Base-by-base conservation (phyloP, 2,888 invertebrate genomes). In the Trachelus tabidus region DNA sequence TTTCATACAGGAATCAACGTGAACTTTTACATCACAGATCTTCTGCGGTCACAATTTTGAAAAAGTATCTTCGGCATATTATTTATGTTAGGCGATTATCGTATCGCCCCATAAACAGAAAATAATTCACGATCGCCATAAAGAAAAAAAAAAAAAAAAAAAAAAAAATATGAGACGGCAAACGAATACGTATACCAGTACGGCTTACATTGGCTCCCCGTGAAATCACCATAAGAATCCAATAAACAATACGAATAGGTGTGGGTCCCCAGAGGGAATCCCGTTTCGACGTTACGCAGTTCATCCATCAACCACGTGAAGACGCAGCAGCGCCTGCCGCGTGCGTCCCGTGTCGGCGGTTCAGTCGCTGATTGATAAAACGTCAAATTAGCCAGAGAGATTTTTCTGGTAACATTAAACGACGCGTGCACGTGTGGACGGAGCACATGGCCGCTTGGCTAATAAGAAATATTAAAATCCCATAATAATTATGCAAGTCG, bases 291-390 rank as follows among this genome's bases (percentile, higher is more conserved):
- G 81, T 85, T 83, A 40, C 84, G 84, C 83, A 83, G 82, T 85
- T 87, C 87, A 87, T 87, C 86, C 87, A 87, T 87, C 88, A 88
- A 82, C 81, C 83, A 73, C 78, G 75, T 75, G 75, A 74, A 78
- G 81, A 77, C 79, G 77, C 77, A 76, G 68, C 80, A 77, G 40
- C 40, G 40, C 15, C 40, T 15, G 80, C 68, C 74, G 75, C 69
- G 69, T 73, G 77, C 79, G 69, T 75, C 81, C 79, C 79, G 81
- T 74, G 82, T 76, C 81, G 79, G 79, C 80, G 81, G 77, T 81
- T 81, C 78, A 37, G 78, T 68, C 56, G 76, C 68, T 90, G 90
- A 90, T 90, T 90, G 90, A 90, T 90, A 90, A 89, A 90, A 90
- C 85, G 88, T 89, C 90, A 89, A 89, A 90, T 89, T 87, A 87